Evolutionary conservation across 2,113 vertebrate species (phyloP).

Genomic region (Thunnus maccoyii): DNA sequence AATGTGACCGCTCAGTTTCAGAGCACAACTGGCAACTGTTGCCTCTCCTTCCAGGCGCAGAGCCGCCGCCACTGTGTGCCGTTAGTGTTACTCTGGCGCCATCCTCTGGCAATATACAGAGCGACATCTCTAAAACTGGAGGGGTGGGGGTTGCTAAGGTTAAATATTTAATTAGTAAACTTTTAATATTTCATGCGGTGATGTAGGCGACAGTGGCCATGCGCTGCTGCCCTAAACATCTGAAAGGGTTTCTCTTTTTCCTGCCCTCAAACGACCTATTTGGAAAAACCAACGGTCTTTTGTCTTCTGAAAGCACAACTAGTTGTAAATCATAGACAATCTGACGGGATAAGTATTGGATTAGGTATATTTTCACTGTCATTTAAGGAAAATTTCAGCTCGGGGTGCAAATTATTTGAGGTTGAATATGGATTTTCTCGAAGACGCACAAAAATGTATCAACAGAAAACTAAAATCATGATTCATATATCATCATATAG

Average conservation of each 20-base stretch:
- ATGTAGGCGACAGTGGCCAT: conserved; percentile 74
- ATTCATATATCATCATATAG: background rate
- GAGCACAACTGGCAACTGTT: conserved; percentile 51
- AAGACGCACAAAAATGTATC: background rate
- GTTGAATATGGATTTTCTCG: background rate
- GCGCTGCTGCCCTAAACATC: conserved; percentile 44
- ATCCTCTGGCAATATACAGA: conserved; percentile 66
- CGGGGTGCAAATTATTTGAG: background rate
- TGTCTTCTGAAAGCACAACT: conserved; percentile 45
- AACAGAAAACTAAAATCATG: background rate
- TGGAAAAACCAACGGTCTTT: conserved; percentile 28
- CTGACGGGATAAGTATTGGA: background rate
- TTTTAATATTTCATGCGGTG: conserved; percentile 84
- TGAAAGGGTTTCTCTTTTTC: conserved; percentile 14
- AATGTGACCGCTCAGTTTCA: background rate
- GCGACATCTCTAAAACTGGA: conserved; percentile 3
- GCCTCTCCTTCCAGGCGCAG: conserved; percentile 15
- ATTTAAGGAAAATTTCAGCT: background rate
- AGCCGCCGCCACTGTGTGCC: background rate
- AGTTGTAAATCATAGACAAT: conserved; percentile 1
- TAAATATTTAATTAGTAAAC: conserved; percentile 84
- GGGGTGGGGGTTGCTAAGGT: conserved; percentile 39
- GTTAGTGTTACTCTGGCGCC: conserved; percentile 80
- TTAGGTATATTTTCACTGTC: background rate
- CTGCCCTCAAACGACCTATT: conserved; percentile 55